Conservation (phyloP, 2,888 invertebrate genomes). For the Lumbricus terrestris region DNA sequence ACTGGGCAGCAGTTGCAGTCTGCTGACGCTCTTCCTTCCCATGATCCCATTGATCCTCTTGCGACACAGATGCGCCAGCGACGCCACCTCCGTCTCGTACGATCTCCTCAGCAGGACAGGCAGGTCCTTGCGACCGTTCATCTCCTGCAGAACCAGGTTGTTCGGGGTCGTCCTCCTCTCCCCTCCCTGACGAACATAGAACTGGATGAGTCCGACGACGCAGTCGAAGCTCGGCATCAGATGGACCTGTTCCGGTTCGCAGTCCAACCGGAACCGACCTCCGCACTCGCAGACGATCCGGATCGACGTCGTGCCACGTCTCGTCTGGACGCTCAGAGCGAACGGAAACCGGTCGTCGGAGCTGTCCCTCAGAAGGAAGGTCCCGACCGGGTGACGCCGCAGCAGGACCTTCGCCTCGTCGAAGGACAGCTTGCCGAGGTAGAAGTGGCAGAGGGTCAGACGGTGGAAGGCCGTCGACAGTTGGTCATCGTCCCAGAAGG, state of each 20-base stretch:
- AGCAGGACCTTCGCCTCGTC: conserved; percentile 68
- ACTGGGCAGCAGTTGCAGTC: neutral
- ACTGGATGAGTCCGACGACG: conserved; percentile 74
- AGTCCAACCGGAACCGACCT: conserved; percentile 76
- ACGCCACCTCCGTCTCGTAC: neutral
- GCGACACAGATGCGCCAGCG: neutral
- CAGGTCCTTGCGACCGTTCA: neutral
- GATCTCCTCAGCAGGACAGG: neutral
- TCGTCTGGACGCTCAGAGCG: conserved; percentile 79
- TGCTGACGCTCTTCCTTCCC: neutral
- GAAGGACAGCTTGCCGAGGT: conserved; percentile 75
- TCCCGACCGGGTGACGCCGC: conserved; percentile 69
- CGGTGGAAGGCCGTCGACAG: neutral
- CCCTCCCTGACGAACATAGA: conserved; percentile 65
- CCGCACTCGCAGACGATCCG: conserved; percentile 74
- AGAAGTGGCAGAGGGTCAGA: conserved; percentile 67
- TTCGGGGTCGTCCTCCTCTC: neutral
- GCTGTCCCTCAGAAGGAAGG: conserved; percentile 78
- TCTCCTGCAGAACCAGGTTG: neutral
- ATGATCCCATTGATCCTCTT: neutral
- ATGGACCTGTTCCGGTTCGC: conserved; percentile 65
- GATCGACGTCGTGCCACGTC: conserved; percentile 78
- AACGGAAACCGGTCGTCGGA: conserved; percentile 77
- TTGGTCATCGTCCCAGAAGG: neutral
- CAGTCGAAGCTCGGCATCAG: conserved; percentile 72